A percentile compares a stretch with the other conserved stretches of the same genome.
phyloP scores from a whole-genome alignment of 2,888 invertebrate species.

The Halictus ligatus region DNA sequence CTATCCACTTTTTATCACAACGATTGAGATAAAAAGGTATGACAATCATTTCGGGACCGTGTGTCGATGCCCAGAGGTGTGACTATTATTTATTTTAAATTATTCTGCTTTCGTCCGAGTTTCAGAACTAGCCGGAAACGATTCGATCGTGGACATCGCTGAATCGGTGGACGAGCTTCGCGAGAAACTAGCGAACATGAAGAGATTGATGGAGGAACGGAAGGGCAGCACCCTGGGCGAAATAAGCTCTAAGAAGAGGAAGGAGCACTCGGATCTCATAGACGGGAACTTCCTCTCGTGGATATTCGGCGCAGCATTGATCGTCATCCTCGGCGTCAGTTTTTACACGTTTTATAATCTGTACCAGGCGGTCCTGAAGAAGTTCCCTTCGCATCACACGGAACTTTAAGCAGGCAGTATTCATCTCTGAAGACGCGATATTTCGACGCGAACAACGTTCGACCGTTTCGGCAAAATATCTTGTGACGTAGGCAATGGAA shows the following conservation, averaged over 20 bases:
- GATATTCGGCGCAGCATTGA: constrained; percentile 91
- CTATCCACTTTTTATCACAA: background rate
- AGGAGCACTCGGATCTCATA: constrained; percentile 86
- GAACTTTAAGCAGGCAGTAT: constrained; percentile 87
- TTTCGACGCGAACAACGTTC: background rate
- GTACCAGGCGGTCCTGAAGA: constrained; percentile 92
- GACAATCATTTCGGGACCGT: background rate
- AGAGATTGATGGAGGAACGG: constrained; percentile 91
- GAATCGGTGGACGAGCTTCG: constrained; percentile 94
- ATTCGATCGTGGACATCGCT: constrained; percentile 80
- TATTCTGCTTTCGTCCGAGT: constrained; percentile 52
- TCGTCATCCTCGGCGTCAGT: constrained; percentile 92
- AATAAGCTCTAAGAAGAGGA: constrained; percentile 83
- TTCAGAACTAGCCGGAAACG: constrained; percentile 72
- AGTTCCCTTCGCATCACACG: constrained; percentile 92
- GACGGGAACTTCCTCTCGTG: constrained; percentile 93
- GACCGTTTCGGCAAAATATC: constrained; percentile 9
- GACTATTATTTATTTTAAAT: constrained; percentile 23
- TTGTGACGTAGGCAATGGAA: constrained; percentile 20
- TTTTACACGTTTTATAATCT: constrained; percentile 94
- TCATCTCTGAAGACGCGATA: background rate
- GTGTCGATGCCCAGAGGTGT: background rate
- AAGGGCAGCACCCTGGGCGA: constrained; percentile 85
- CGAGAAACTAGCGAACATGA: constrained; percentile 92
- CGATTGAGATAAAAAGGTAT: background rate